phyloP scores from a whole-genome alignment of 2,888 invertebrate genomes.

The Trissolcus japonicus region DNA sequence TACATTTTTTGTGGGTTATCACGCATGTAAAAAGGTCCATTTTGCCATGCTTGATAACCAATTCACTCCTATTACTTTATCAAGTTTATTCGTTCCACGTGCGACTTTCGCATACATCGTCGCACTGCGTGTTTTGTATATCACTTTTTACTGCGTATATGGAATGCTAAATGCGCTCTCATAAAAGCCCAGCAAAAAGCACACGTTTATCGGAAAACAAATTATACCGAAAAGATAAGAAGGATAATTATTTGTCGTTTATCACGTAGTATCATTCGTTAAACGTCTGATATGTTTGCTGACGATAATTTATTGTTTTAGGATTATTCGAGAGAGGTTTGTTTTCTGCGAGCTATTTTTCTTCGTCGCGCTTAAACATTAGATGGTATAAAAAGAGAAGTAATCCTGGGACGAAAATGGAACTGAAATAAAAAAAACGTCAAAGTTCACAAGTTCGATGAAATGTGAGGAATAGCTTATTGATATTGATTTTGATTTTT shows the following conservation, averaged over 20 bases:
- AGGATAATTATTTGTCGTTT: constrained; percentile 32
- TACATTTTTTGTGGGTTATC: constrained; percentile 30
- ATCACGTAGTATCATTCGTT: constrained; percentile 24
- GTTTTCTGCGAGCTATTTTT: constrained; percentile 20
- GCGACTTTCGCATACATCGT: constrained; percentile 26
- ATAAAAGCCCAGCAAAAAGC: constrained; percentile 32
- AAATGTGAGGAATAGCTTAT: too few species aligned
- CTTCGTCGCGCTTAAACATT: constrained; percentile 1
- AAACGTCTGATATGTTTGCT: constrained; percentile 29
- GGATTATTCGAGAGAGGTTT: constrained; percentile 12
- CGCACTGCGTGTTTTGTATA: constrained; percentile 36
- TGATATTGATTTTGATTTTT: too few species aligned
- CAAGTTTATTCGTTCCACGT: constrained; percentile 46
- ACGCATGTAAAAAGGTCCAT: constrained; percentile 35
- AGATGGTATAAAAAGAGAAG: constrained; percentile 6
- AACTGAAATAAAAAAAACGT: neutral
- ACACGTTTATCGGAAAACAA: constrained; percentile 38
- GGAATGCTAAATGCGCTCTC: constrained; percentile 39
- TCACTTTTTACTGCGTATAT: constrained; percentile 41
- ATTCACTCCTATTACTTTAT: constrained; percentile 49
- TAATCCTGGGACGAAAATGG: constrained; percentile 18
- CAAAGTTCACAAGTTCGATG: too few species aligned
- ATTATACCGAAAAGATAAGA: constrained; percentile 32
- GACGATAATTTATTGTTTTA: constrained; percentile 19
- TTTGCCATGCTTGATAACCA: constrained; percentile 41